Evolutionary conservation across 2,113 vertebrate species (phyloP).

Genomic region (Varanus komodoensis): DNA sequence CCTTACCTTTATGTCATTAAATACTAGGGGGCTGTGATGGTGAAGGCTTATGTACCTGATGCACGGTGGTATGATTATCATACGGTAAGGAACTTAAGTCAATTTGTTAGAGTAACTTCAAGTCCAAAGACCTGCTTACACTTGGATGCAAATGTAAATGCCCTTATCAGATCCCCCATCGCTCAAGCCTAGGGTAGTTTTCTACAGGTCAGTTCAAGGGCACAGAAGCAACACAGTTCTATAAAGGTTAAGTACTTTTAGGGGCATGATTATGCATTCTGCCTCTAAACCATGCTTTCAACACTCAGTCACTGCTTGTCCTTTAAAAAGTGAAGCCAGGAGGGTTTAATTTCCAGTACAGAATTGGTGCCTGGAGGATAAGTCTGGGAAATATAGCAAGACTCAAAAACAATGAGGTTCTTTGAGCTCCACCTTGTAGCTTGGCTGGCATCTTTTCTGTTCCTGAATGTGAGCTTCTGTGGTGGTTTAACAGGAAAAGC

Average conservation of each 20-base stretch:
- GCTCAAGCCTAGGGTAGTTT: not conserved
- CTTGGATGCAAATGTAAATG: not conserved
- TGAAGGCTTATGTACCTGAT: conserved; percentile 65
- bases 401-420: too few relatives aligned
- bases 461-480: too few relatives aligned
- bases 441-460: too few relatives aligned
- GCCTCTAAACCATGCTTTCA: not conserved
- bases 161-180: too few relatives aligned
- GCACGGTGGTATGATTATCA: conserved; percentile 72
- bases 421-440: too few relatives aligned
- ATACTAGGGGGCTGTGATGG: conserved; percentile 27
- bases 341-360: not conserved
- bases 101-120: not conserved
- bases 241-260: not conserved
- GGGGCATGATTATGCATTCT: too few relatives aligned
- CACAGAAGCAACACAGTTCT: not conserved
- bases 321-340: not conserved
- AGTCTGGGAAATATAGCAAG: too few relatives aligned
- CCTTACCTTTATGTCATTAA: conserved; percentile 25
- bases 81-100: conserved; percentile 58
- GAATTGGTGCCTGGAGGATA: not conserved
- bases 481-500: too few relatives aligned
- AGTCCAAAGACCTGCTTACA: not conserved
- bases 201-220: not conserved
- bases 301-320: not conserved